These are phyloP conservation scores for Gouania willdenowi DNA, from an alignment of 2,797 vertebrate species.

Conservation along the genomic window DNA sequence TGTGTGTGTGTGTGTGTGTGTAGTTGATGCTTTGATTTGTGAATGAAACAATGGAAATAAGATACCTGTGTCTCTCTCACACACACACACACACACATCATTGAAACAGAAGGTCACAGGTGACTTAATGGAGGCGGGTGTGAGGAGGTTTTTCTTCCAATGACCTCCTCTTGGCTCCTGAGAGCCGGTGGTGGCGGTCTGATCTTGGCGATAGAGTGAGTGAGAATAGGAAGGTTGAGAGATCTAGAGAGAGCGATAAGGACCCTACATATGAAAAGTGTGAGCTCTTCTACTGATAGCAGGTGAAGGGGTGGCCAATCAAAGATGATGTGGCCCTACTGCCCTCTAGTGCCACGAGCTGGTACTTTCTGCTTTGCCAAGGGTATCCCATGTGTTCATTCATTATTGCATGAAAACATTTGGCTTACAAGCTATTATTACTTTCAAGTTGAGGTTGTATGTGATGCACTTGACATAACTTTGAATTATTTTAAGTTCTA, in stretches of 20 bases:
- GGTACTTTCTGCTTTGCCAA: constrained; percentile 3
- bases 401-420: background rate
- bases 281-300: constrained; percentile 37
- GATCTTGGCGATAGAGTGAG: constrained; percentile 56
- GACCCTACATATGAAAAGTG: constrained; percentile 53
- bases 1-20: no score
- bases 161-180: constrained; percentile 64
- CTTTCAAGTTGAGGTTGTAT: no score
- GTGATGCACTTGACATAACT: no score
- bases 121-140: constrained; percentile 47
- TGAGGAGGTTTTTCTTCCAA: constrained; percentile 59
- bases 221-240: constrained; percentile 46
- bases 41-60: constrained; percentile 48
- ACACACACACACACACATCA: constrained; percentile 1
- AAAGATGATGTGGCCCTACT: constrained; percentile 66
- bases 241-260: constrained; percentile 58
- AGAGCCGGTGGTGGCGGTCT: constrained; percentile 39
- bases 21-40: constrained; percentile 35
- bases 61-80: constrained; percentile 30
- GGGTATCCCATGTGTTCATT: background rate
- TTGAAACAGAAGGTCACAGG: constrained; percentile 48
- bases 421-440: no score
- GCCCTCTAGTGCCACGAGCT: constrained; percentile 74
- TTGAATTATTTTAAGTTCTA: no score
- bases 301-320: constrained; percentile 13